Evolutionary conservation across 2,888 invertebrate genomes (phyloP).

Genomic region (Ischnus inquisitorius): DNA sequence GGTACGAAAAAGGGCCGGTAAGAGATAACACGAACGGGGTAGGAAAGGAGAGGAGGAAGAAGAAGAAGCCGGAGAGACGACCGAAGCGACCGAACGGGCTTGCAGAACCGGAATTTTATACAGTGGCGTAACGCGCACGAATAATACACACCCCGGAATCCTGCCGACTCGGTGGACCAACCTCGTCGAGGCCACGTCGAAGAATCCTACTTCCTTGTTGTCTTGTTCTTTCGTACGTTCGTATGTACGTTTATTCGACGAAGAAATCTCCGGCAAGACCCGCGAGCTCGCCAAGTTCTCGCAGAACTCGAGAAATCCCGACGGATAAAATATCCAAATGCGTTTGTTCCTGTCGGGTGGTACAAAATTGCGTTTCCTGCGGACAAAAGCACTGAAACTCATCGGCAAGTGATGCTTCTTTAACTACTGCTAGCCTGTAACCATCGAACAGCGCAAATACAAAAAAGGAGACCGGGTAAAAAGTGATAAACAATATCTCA

Average conservation of each 20-base stretch:
- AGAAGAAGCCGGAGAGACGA: conserved; percentile 47
- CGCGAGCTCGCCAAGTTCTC: not conserved
- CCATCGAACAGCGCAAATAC: no score
- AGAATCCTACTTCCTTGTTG: conserved; percentile 68
- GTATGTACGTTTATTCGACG: conserved; percentile 19
- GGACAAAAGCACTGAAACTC: not conserved
- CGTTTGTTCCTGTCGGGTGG: not conserved
- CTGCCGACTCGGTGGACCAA: conserved; percentile 64
- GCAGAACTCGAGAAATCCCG: not conserved
- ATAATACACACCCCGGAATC: conserved; percentile 70
- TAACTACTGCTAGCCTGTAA: no score
- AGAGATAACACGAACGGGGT: conserved; percentile 60
- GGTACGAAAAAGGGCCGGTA: conserved; percentile 66
- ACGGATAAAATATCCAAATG: conserved; percentile 4
- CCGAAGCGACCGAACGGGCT: conserved; percentile 43
- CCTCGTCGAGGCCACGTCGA: conserved; percentile 53
- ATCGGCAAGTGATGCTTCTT: not conserved
- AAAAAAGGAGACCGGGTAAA: no score
- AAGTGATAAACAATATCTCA: no score
- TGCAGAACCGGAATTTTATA: conserved; percentile 84
- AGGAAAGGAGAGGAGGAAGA: conserved; percentile 34
- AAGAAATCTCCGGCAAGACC: not conserved
- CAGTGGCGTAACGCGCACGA: conserved; percentile 82
- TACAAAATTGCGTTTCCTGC: not conserved
- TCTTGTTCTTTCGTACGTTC: conserved; percentile 49